These are phyloP conservation scores for Eilema griseolum DNA, from an alignment of 2,888 invertebrate species.

Conservation along the genomic window DNA sequence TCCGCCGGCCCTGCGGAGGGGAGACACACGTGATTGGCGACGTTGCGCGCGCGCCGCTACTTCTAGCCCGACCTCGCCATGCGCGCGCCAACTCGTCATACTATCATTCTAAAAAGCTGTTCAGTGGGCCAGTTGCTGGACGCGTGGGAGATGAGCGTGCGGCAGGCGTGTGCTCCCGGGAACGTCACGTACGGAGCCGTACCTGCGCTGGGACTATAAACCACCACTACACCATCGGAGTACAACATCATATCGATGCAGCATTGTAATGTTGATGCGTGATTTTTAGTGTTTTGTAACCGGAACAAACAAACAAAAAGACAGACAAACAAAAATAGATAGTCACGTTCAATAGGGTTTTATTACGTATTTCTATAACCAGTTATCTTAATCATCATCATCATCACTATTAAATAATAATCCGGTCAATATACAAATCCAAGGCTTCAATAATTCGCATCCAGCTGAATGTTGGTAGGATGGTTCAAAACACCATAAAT, in stretches of 20 bases:
- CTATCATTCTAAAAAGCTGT: slow-evolving; percentile 84
- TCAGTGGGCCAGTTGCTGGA: slow-evolving; percentile 96
- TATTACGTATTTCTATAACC: too few species aligned
- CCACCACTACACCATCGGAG: not conserved
- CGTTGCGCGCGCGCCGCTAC: slow-evolving; percentile 75
- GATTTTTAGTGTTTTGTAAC: too few species aligned
- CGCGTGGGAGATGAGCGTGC: slow-evolving; percentile 98
- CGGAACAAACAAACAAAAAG: too few species aligned
- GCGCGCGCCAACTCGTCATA: slow-evolving; percentile 71
- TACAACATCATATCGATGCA: not conserved
- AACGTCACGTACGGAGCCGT: slow-evolving; percentile 73
- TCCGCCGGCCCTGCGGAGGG: slow-evolving; percentile 89
- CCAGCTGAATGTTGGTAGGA: too few species aligned
- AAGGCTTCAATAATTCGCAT: too few species aligned
- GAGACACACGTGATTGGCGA: slow-evolving; percentile 83
- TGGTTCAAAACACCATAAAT: too few species aligned
- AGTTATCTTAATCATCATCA: too few species aligned
- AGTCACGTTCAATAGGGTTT: too few species aligned
- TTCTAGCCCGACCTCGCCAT: slow-evolving; percentile 65
- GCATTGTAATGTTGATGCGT: not conserved
- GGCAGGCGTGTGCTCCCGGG: slow-evolving; percentile 93
- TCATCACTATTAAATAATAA: too few species aligned
- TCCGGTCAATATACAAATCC: too few species aligned
- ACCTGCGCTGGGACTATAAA: slow-evolving; percentile 66
- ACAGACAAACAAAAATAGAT: too few species aligned